Evolutionary conservation across 2,113 vertebrate species (phyloP), one percentile per base, ranked within the genome.

Genomic region (Dipodomys stephensi): DNA sequence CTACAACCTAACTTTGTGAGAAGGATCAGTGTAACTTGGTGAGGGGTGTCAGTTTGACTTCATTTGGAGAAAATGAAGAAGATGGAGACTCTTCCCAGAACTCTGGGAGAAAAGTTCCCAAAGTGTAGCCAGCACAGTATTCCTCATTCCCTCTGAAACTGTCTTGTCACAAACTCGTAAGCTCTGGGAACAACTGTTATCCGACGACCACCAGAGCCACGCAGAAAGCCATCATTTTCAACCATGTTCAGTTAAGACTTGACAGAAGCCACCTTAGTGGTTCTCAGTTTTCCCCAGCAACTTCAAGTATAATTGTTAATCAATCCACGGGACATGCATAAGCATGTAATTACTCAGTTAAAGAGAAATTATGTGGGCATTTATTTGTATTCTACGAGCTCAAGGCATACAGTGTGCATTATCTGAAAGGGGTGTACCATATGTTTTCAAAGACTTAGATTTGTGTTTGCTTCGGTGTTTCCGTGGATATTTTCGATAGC

Each of bases 331-430:
- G 82, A 68, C 88, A 90, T 65, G 73, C 94, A 95, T 64, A 97
- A 94, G 83, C 84, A 73, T 90, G 27, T 65, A 96, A 96, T 95
- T 95, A 88, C 89, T 92, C 93, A 96, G 93, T 96, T 97, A 97
- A 91, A 95, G 87, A 96, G 64, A 76, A 92, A 96, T 96, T 97
- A 95, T 32, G 83, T 74, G 83, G 83, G 20, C 92, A 92, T 96
- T 95, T 91, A 83, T 96, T 96, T 89, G 94, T 95, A 91, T 67
- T 62, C 60, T 87, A 64, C 71, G 84, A 96, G 80, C 80, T 89
- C 82, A 83, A 92, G 87, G 83, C 46, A 87, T 96, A 84, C 30
- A 85, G 71, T 49, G 80, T 67, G 49, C 57, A 87, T 60, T 82
- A 93, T 87, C 83, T 85, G 72, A 90, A 97, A 85, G 79, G 85